A percentile compares a stretch with the other conserved stretches of the same genome.
These are phyloP conservation scores for Avahi laniger DNA, from an alignment of 2,797 vertebrate genomes.

Conservation along the genomic window DNA sequence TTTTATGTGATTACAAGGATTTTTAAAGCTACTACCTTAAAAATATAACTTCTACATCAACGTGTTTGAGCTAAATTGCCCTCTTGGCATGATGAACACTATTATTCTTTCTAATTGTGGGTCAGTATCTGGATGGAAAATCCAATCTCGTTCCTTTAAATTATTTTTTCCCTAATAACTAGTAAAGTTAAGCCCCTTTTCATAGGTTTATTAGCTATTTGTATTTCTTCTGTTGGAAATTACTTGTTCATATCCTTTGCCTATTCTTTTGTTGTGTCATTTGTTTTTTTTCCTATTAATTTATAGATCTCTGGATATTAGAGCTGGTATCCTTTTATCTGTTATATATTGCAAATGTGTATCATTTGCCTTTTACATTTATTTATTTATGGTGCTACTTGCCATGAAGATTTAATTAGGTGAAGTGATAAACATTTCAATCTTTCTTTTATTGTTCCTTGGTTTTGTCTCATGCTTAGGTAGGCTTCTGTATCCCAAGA, in stretches of 20 bases:
- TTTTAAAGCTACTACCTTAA: conserved; percentile 21
- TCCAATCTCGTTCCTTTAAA: neutral
- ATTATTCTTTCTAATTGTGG: conserved; percentile 20
- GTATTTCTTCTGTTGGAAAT: conserved; percentile 5
- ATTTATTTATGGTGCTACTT: conserved; percentile 9
- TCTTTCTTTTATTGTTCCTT: conserved; percentile 28
- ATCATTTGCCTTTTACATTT: conserved; percentile 13
- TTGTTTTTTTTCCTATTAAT: conserved; percentile 49
- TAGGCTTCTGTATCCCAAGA: neutral
- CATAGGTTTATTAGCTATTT: conserved; percentile 10
- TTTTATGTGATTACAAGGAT: conserved; percentile 32
- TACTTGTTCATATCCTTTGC: neutral
- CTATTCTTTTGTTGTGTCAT: neutral
- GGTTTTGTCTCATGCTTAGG: conserved; percentile 19
- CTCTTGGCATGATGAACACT: neutral
- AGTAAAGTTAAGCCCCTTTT: conserved; percentile 12
- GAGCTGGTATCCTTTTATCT: neutral
- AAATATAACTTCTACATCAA: conserved; percentile 21
- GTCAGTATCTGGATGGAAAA: conserved; percentile 3
- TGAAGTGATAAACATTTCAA: neutral
- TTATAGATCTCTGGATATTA: conserved; percentile 2
- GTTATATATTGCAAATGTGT: neutral
- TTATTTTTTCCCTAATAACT: neutral
- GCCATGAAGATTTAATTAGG: conserved; percentile 25
- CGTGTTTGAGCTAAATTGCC: neutral